Evolutionary conservation across 2,888 invertebrate species (phyloP), one percentile per base, ranked within the genome.

Genomic region (Drymonia ruficornis): DNA sequence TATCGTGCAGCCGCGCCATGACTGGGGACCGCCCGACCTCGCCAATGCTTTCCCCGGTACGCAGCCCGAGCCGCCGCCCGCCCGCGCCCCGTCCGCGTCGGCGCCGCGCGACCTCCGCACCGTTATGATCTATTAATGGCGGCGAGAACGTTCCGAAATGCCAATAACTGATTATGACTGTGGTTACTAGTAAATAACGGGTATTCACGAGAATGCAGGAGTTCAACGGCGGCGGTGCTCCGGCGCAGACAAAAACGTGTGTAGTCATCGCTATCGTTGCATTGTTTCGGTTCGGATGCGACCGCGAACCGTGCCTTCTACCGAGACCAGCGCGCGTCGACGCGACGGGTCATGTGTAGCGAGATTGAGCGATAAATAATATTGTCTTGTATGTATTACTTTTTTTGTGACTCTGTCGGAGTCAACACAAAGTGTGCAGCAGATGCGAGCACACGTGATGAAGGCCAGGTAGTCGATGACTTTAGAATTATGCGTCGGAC

Each of bases 1-100:
- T 87, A 96, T 96, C 78, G 96, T 96, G 82, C 96, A 96, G 91
- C 96, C 96, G 90, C 94, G 94, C 79, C 95, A 95, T 83, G 96
- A 96, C 82, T 96, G 96, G 96, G 94, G 95, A 64, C 93, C 94
- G 78, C 95, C 94, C 80, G 95, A 95, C 65, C 95, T 96, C 85
- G 94, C 94, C 83, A 94, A 95, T 84, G 95, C 95, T 29, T 95
- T 95, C 87, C 95, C 96, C 95, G 96, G 96, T 96, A 94, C 78
- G 86, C 55, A 36, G 36, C 16, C 28, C 38, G 40, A 31, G 38
- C 47, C 28, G 16, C 44, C 50, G 47, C 51, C 34, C 18, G 34
- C 48, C 23, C 23, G 12, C 49, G 16, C 16, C n/a, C 47, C 44
- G 31, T 51, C 16, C 38, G 29, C 38, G 42, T 13, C n/a, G n/a